Base-by-base conservation (phyloP, 2,797 vertebrate genomes). In the Sebastes iracundus region DNA sequence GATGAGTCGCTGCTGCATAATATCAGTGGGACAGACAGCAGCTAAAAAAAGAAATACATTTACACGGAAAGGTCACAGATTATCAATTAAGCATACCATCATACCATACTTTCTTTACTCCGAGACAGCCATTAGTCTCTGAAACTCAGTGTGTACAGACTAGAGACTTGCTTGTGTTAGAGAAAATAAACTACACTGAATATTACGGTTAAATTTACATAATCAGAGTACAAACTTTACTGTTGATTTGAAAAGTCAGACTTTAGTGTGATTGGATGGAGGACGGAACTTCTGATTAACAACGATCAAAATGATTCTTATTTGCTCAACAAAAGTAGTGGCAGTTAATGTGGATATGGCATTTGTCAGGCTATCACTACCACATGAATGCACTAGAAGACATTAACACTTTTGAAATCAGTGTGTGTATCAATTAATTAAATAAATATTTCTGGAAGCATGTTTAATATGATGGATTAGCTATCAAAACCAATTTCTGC, bases 51-150 rank as follows among this genome's bases (percentile, higher is more conserved):
- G 30, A 18, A 70, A 63, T 25, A 9, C 7, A 49, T 42, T 81
- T 22, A 28, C n/a, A 60, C 6, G 8, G 11, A 84, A 87, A 87
- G 59, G 79, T 88, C 84, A 82, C 27, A 58, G 13, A 75, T 77
- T 52, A 76, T 80, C 30, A 56, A 33, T 66, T 71, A 66, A 72
- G 23, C 66, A 68, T 38, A 62, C 23, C 18, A n/a, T 0, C 64
- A 74, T 22, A 66, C 28, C 11, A 16, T 2, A 14, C 14, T 74
- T 62, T 70, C 32, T 67, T 84, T 30, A 58, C 18, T 14, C 14
- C 16, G 32, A 66, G 16, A 23, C 22, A 64, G 23, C 18, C 8
- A 32, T 71, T 75, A 25, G n/a, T 46, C 56, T 75, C 30, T 12
- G 20, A 66, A 59, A 27, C 53, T 23, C 28, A 66, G 22, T n/a